Conservation (phyloP, 2,888 invertebrate genomes). For the Caenorhabditis panamensis region DNA sequence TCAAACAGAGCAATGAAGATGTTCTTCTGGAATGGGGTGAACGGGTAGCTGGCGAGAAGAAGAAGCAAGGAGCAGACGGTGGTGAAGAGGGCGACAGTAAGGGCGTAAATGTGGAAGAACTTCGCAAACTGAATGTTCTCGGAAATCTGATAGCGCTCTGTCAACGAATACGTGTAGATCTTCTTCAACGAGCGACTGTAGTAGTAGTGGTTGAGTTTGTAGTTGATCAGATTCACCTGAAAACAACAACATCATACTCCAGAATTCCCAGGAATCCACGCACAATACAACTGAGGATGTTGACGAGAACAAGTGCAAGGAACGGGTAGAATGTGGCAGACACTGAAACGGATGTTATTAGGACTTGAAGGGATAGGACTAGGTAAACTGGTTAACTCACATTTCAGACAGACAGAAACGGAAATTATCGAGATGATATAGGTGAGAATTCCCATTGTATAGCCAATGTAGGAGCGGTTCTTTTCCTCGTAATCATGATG, state of each 20-base stretch:
- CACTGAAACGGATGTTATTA: conserved; percentile 15
- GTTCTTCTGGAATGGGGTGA: conserved; percentile 21
- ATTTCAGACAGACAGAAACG: conserved; percentile 23
- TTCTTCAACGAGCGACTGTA: conserved; percentile 39
- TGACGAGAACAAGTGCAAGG: conserved; percentile 21
- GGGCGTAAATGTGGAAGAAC: conserved; percentile 41
- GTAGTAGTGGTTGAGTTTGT: conserved; percentile 42
- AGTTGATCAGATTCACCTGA: conserved; percentile 37
- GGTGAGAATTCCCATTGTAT: conserved; percentile 32
- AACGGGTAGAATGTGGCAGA: conserved; percentile 40
- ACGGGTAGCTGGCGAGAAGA: conserved; percentile 32
- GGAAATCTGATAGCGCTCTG: conserved; percentile 45
- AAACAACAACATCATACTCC: background rate
- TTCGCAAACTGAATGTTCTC: conserved; percentile 50
- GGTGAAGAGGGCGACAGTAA: conserved; percentile 32
- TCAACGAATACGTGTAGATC: conserved; percentile 40
- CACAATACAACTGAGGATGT: conserved; percentile 41
- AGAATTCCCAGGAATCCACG: background rate
- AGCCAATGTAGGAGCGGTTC: conserved; percentile 36
- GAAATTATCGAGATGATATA: conserved; percentile 34
- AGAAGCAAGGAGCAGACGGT: conserved; percentile 28
- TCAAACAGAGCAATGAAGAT: conserved; percentile 28
- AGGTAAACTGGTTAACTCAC: conserved; percentile 11
- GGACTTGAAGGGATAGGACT: no score
- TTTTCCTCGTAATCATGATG: conserved; percentile 39